Evolutionary conservation across 2,113 vertebrate genomes (phyloP).

Genomic region (Cephalophus harveyi): DNA sequence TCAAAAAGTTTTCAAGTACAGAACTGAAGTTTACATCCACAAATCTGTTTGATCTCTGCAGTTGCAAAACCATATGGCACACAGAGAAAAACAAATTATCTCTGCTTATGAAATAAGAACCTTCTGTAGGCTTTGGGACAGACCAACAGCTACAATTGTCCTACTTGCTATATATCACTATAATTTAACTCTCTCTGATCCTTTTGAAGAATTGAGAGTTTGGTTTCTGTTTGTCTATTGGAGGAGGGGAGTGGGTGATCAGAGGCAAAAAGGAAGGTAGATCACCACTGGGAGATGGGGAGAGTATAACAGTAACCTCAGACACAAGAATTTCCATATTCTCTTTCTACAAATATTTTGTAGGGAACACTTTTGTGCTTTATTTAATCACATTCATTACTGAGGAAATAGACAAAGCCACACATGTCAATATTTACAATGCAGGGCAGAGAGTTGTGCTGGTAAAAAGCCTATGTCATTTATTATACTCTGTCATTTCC

Average conservation of each 20-base stretch:
- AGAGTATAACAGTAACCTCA: neutral
- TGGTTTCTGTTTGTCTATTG: neutral
- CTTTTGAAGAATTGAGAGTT: constrained; percentile 37
- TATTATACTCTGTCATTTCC: neutral
- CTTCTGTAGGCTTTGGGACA: constrained; percentile 66
- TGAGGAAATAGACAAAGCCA: constrained; percentile 10
- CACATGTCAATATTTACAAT: constrained; percentile 27
- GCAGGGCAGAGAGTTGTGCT: neutral
- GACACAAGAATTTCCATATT: neutral
- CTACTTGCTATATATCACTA: constrained; percentile 30
- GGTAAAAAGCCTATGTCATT: neutral
- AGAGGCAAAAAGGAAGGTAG: neutral
- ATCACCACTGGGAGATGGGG: neutral
- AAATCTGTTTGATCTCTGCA: constrained; percentile 76
- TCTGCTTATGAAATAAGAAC: constrained; percentile 74
- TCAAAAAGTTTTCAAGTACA: constrained; percentile 46
- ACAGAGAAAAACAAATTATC: constrained; percentile 75
- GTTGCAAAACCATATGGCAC: constrained; percentile 75
- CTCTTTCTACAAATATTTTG: neutral
- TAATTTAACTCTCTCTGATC: constrained; percentile 61
- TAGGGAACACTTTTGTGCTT: neutral
- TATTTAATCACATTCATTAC: constrained; percentile 17
- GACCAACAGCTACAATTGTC: constrained; percentile 57
- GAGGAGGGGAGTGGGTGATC: neutral
- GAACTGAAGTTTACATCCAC: constrained; percentile 71